A percentile compares a stretch with the other conserved stretches of the same genome.
phyloP scores from a whole-genome alignment of 2,113 vertebrate genomes.

The Rhinogobius similis region DNA sequence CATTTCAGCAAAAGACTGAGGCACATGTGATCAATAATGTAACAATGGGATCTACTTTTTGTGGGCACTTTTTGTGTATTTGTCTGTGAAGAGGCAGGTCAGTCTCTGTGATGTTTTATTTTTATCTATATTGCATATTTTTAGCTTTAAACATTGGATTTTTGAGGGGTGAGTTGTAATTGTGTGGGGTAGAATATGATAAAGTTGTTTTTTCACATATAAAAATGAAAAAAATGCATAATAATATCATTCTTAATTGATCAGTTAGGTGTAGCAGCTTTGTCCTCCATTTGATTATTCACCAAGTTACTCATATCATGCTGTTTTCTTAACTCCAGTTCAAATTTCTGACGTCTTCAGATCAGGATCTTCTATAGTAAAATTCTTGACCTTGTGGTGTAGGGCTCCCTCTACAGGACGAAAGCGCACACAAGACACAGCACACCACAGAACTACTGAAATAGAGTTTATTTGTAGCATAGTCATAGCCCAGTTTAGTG shows the following conservation, averaged over 20 bases:
- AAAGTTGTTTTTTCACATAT: too few relatives aligned
- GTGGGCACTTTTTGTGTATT: constrained; percentile 27
- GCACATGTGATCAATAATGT: constrained; percentile 25
- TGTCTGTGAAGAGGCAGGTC: constrained; percentile 51
- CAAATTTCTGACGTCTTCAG: too few relatives aligned
- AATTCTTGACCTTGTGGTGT: not conserved
- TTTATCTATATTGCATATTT: not conserved
- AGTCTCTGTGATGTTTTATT: constrained; percentile 24
- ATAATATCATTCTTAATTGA: too few relatives aligned
- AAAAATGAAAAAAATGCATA: too few relatives aligned
- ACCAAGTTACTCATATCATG: too few relatives aligned
- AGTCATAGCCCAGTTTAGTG: not conserved
- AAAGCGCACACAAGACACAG: not conserved
- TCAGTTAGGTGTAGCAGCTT: too few relatives aligned
- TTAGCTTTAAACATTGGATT: not conserved
- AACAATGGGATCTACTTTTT: constrained; percentile 42
- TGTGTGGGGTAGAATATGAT: too few relatives aligned
- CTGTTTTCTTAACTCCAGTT: too few relatives aligned
- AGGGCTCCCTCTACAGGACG: constrained; percentile 45
- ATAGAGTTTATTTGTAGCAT: constrained; percentile 28
- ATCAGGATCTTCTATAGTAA: not conserved
- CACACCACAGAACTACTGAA: constrained; percentile 23
- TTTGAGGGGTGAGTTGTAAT: too few relatives aligned
- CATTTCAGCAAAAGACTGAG: not conserved
- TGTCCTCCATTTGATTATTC: too few relatives aligned